Conservation (phyloP, 2,888 invertebrate species). For the Lycaena phlaeas region DNA sequence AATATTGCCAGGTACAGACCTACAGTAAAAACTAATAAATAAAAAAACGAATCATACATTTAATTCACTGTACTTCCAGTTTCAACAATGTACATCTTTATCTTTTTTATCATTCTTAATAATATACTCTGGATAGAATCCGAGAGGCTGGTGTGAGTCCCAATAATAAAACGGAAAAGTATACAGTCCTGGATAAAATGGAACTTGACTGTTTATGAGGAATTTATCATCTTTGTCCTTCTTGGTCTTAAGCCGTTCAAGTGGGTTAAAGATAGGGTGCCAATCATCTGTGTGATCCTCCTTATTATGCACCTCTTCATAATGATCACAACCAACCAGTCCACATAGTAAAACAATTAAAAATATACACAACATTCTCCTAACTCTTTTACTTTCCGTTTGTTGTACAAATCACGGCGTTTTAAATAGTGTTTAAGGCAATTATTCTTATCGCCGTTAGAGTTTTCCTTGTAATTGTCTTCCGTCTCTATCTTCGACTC, state of each 20-base stretch:
- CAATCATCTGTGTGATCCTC: slow-evolving; percentile 22
- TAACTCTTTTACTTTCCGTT: not conserved
- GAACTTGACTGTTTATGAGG: slow-evolving; percentile 19
- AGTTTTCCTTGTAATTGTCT: slow-evolving; percentile 12
- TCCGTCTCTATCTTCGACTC: not conserved
- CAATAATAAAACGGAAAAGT: slow-evolving; percentile 35
- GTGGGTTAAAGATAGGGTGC: slow-evolving; percentile 27
- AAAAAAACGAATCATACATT: too few relatives aligned
- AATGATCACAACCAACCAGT: slow-evolving; percentile 9
- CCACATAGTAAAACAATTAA: slow-evolving; percentile 5
- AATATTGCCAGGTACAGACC: too few relatives aligned
- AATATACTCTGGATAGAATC: slow-evolving; percentile 28
- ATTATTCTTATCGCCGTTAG: slow-evolving; percentile 17
- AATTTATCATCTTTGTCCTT: slow-evolving; percentile 35
- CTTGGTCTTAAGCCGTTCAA: slow-evolving; percentile 28
- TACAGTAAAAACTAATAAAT: too few relatives aligned
- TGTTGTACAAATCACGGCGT: not conserved
- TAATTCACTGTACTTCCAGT: too few relatives aligned
- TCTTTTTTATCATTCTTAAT: slow-evolving; percentile 31
- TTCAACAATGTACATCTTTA: too few relatives aligned
- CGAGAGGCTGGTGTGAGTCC: slow-evolving; percentile 24
- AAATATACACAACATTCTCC: not conserved
- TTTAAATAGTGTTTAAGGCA: slow-evolving; percentile 15
- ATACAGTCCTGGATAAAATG: slow-evolving; percentile 30
- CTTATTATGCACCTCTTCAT: slow-evolving; percentile 6